Evolutionary conservation across 92 coral and sea anemone species (phyloP), one percentile per base, ranked within the genome.

Genomic region (Parazoanthus atlanticus): DNA sequence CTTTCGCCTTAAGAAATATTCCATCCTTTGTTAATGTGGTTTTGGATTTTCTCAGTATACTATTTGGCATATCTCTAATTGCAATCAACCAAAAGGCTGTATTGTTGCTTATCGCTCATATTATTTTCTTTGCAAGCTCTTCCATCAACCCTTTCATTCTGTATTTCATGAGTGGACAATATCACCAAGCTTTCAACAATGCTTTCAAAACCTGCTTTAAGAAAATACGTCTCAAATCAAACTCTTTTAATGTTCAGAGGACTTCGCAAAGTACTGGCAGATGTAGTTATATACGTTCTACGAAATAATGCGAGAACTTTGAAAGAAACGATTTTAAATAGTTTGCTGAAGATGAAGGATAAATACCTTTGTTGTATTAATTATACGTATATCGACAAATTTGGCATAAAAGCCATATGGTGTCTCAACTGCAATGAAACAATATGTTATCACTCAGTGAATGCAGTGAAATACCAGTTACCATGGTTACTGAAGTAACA

Each of bases 161-260:
- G 64, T 84, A 84, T 43, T 84, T 84, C 26, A 70, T 84, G 87
- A 84, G 87, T 49, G 28, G 74, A 30, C 78, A 84, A 19, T 84
- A 84, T n/a, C 87, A 29, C 65, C 21, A 84, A 28, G 87, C 87
- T 16, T 41, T 84, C 40, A 84, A 84, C 29, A 13, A 25, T 29
- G 61, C 74, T 72, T 84, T 84, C 28, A 69, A 26, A 28, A 34
- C 41, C 19, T 70, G 78, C 38, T 31, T 70, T 33, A 71, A 19
- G 6, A 43, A 46, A 54, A 31, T 80, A 47, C 28, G 46, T 10
- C 25, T 46, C 41, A 41, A 49, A 46, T 84, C 79, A 28, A 49
- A 46, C 17, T 43, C 65, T 3, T 43, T 70, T 41, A 29, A 28
- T 52, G 33, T 84, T 8, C 66, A 84, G 38, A 73, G 8, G 58